phyloP scores from a whole-genome alignment of 2,113 vertebrate species.

The Gorsachius goisagi region DNA sequence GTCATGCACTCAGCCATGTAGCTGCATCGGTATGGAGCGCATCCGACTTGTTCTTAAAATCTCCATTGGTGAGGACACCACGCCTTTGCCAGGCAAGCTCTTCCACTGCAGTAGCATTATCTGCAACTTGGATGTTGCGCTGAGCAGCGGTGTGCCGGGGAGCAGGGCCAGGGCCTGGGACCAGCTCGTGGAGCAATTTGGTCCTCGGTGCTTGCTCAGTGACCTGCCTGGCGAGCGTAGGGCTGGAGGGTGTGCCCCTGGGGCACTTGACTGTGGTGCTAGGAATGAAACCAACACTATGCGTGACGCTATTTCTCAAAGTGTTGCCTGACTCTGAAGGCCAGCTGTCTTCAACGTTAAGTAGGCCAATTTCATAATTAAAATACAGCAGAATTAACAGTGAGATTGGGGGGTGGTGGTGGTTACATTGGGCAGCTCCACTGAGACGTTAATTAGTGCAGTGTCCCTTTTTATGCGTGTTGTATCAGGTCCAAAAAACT shows the following conservation, averaged over 20 bases:
- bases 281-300: not conserved
- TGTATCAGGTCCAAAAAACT: not conserved
- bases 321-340: not conserved
- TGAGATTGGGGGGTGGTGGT: not conserved
- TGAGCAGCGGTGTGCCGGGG: not conserved
- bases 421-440: not conserved
- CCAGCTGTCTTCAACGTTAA: constrained; percentile 4
- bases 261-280: not conserved
- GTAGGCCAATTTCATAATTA: not conserved
- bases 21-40: rapidly evolving
- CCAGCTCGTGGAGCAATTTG: not conserved
- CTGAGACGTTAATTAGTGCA: not conserved
- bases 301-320: not conserved
- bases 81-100: not conserved
- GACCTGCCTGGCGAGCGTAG: rapidly evolving
- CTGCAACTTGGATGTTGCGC: not conserved
- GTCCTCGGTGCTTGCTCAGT: rapidly evolving
- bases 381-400: not conserved
- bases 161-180: not conserved
- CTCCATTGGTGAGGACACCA: not conserved
- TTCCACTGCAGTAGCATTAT: not conserved
- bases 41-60: rapidly evolving
- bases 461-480: not conserved
- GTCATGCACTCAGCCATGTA: rapidly evolving
- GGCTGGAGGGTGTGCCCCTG: not conserved